phyloP scores from a whole-genome alignment of 2,797 vertebrate species.

The Cygnus olor region DNA sequence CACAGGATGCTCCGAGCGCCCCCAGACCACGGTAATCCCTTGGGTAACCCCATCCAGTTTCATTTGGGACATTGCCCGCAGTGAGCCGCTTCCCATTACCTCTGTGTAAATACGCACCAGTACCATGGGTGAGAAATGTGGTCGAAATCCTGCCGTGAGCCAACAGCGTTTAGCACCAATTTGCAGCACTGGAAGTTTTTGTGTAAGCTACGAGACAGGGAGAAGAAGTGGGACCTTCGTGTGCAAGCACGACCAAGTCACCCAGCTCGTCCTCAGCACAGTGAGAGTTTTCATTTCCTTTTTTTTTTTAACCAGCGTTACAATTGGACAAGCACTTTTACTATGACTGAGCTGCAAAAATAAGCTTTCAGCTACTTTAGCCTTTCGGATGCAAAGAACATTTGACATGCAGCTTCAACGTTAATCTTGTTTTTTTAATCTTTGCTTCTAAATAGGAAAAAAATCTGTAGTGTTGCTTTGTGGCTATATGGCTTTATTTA shows the following conservation, averaged over 20 bases:
- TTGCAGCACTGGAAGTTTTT: background rate
- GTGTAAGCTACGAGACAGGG: background rate
- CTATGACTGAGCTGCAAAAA: background rate
- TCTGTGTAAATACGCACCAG: fast-evolving
- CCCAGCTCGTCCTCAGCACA: background rate
- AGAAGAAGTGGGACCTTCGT: background rate
- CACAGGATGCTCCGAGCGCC: too few species aligned
- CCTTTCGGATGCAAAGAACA: conserved; percentile 41
- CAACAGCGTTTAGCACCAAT: background rate
- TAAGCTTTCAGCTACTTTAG: conserved; percentile 40
- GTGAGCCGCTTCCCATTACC: background rate
- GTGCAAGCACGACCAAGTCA: background rate
- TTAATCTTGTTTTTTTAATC: conserved; percentile 18
- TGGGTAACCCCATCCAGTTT: background rate
- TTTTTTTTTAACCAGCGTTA: background rate
- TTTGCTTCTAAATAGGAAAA: conserved; percentile 26
- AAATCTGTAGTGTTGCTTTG: conserved; percentile 32
- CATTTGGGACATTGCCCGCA: fast-evolving
- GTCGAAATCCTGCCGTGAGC: background rate
- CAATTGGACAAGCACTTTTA: conserved; percentile 19
- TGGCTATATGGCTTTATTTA: conserved; percentile 27
- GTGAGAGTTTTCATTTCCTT: too few species aligned
- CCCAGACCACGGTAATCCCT: background rate
- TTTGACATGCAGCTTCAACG: conserved; percentile 56
- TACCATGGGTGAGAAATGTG: background rate